Percentiles rank a stretch among this genome's conserved stretches.
phyloP scores from a whole-genome alignment of 2,888 invertebrate species.

The Pseudococcus jackbeardsleyi region DNA sequence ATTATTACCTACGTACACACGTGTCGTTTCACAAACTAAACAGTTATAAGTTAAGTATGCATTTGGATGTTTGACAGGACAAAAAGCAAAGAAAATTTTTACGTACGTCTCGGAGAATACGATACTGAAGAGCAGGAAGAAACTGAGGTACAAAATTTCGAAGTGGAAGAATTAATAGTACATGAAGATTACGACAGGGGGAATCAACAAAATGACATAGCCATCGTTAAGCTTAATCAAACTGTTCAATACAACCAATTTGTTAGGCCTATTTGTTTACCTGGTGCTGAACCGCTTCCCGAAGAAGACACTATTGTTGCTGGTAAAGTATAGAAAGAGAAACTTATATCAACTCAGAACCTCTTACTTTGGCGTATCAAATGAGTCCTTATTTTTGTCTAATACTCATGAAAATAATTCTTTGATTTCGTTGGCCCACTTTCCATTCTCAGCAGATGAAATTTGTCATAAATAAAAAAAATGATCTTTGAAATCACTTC shows the following conservation, averaged over 20 bases:
- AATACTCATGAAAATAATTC: too few relatives aligned
- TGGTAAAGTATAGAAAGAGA: conserved; percentile 66
- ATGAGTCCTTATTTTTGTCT: not conserved
- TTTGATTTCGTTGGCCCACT: too few relatives aligned
- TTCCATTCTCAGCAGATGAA: too few relatives aligned
- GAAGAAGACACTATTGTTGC: conserved; percentile 70
- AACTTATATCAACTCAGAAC: not conserved
- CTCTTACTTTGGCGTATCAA: too few relatives aligned
- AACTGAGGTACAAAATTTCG: conserved; percentile 79
- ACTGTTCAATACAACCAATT: conserved; percentile 81
- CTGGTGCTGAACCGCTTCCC: conserved; percentile 71
- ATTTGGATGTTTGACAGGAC: not conserved
- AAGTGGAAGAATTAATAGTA: conserved; percentile 76
- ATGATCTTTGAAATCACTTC: too few relatives aligned
- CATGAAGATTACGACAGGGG: conserved; percentile 79
- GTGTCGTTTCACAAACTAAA: not conserved
- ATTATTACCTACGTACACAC: too few relatives aligned
- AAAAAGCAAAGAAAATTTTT: conserved; percentile 72
- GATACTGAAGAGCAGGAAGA: conserved; percentile 79
- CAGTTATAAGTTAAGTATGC: too few relatives aligned
- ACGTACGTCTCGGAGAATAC: conserved; percentile 85
- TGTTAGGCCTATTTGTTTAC: conserved; percentile 88
- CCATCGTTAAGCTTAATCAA: conserved; percentile 78
- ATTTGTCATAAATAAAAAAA: too few relatives aligned
- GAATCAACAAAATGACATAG: conserved; percentile 83